Base-by-base conservation (phyloP, 2,113 vertebrate species). In the Heterocephalus glaber region DNA sequence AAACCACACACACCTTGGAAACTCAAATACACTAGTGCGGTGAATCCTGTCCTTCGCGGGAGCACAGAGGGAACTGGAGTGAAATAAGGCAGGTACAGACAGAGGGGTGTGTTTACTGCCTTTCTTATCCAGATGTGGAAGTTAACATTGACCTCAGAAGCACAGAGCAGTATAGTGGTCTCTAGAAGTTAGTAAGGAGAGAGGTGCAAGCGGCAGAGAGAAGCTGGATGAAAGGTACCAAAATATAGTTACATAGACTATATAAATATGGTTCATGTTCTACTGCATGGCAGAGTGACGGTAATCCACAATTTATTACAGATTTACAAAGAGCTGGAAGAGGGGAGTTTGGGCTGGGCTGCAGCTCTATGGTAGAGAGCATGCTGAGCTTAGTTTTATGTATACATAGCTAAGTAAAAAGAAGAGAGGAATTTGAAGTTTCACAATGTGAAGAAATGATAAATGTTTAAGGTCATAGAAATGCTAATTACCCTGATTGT, bases 161-260 rank as follows among this genome's bases (percentile, higher is more conserved):
- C 3, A 79, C 38, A 80, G 20, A 35, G 35, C 10, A 5, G 4
- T 47, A 41, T 4, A n/a, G 1, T 14, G 17, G 81, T 11, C 0
- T 16, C 33, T 16, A 30, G 28, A 86, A 66, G 8, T 52, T 14
- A 77, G 38, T 22, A n/a, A 49, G 7, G 30, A n/a, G 47, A 30
- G 5, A 35, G 20, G 8, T n/a, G 65, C 20, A 52, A 9, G 6
- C 14, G 41, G 28, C 4, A 26, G 54, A 70, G 9, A 9, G 14
- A 83, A 30, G 35, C 1, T 30, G 10, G 79, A 44, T 2, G 26
- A n/a, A n/a, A 4, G 24, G 8, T 24, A 26, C 35, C 17, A 41
- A 14, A 58, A 33, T 16, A 3, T 0, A 82, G 26, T 54, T 7
- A 49, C n/a, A 8, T 0, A 11, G 33, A 24, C 9, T n/a, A 19